Percentiles rank a stretch among this genome's conserved stretches.
These are phyloP conservation scores for Boulengeromyrus knoepffleri DNA, from an alignment of 2,113 vertebrate genomes.

Conservation along the genomic window DNA sequence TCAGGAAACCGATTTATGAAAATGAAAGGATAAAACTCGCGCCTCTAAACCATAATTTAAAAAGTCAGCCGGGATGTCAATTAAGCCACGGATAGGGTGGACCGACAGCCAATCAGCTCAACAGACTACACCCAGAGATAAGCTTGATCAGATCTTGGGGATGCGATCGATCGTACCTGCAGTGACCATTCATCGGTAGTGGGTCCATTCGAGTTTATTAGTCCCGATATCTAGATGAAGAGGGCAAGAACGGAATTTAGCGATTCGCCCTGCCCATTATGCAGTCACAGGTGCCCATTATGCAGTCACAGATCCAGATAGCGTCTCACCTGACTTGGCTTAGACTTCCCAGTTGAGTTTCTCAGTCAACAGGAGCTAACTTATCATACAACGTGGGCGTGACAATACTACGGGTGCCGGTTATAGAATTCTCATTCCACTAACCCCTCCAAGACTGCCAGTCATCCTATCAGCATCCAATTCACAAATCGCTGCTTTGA, in stretches of 20 bases:
- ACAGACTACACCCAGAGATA: constrained; percentile 28
- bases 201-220: constrained; percentile 28
- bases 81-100: constrained; percentile 27
- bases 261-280: not conserved
- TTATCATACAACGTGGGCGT: not conserved
- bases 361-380: not conserved
- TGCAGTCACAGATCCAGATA: not conserved
- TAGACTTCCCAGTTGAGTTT: not conserved
- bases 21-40: constrained; percentile 18
- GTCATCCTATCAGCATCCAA: not conserved
- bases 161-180: constrained; percentile 32
- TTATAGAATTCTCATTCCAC: not conserved
- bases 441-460: not conserved
- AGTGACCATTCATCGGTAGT: constrained; percentile 30
- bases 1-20: not conserved
- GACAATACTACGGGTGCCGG: not conserved
- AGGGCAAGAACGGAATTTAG: constrained; percentile 21
- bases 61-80: constrained; percentile 37
- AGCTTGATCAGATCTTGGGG: constrained; percentile 12
- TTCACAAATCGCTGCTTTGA: not conserved
- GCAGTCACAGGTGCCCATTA: not conserved
- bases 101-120: constrained; percentile 32
- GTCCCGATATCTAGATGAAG: constrained; percentile 20
- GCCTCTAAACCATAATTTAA: constrained; percentile 17
- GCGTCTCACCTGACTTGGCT: not conserved